phyloP scores from a whole-genome alignment of 2,113 vertebrate species.

The Mixornis gularis region DNA sequence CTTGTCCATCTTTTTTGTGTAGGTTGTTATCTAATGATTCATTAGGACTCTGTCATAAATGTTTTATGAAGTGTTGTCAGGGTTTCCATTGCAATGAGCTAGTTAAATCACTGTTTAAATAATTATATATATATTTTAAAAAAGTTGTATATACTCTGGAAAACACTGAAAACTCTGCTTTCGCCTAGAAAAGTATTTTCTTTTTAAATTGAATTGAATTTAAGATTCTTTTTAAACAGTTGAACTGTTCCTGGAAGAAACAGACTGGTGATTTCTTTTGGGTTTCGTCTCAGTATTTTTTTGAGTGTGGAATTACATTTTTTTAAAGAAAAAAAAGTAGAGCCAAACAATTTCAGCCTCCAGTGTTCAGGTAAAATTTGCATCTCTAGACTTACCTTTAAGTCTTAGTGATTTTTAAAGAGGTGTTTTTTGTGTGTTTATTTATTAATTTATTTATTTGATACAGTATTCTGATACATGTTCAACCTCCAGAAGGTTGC shows the following conservation, averaged over 20 bases:
- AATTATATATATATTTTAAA: neutral
- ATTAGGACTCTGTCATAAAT: neutral
- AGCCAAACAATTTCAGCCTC: neutral
- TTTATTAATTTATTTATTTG: neutral
- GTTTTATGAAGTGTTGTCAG: neutral
- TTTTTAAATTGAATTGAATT: neutral
- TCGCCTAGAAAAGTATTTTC: neutral
- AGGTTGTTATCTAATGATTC: neutral
- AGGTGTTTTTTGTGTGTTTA: fast-evolving
- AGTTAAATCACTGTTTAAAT: neutral
- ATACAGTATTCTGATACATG: neutral
- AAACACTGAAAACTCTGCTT: neutral
- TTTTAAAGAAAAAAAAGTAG: neutral
- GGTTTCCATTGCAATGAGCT: neutral
- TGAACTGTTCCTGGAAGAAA: neutral
- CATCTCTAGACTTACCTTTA: neutral
- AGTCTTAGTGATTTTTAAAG: neutral
- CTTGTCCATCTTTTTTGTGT: neutral
- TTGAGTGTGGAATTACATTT: neutral
- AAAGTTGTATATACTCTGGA: neutral
- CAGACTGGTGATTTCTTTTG: neutral
- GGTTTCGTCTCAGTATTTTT: fast-evolving
- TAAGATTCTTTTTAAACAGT: neutral
- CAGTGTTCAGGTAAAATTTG: neutral
- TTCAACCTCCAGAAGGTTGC: neutral